Conservation (phyloP, 2,888 invertebrate species). For the Melanophora roralis region DNA sequence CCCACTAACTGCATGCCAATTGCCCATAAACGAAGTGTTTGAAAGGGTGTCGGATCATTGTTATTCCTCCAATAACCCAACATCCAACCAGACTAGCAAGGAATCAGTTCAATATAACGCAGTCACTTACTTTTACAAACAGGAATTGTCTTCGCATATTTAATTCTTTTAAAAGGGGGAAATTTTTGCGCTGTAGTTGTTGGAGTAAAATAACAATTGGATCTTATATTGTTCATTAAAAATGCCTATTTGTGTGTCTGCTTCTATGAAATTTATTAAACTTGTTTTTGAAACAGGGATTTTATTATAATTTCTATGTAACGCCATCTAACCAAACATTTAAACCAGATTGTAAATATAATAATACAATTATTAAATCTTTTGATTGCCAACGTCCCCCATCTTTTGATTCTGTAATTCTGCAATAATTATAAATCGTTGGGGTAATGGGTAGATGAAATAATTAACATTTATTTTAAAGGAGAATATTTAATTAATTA, state of each 20-base stretch:
- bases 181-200: neutral
- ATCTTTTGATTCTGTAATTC: neutral
- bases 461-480: constrained; percentile 39
- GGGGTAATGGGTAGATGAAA: constrained; percentile 3
- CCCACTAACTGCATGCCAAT: constrained; percentile 60
- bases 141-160: constrained; percentile 47
- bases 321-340: neutral
- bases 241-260: constrained; percentile 38
- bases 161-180: constrained; percentile 54
- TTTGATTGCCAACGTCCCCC: neutral
- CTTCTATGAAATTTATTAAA: constrained; percentile 49
- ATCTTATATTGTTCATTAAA: constrained; percentile 49
- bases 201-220: constrained; percentile 25
- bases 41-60: constrained; percentile 61
- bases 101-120: neutral
- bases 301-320: constrained; percentile 10
- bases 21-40: constrained; percentile 62
- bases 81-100: neutral
- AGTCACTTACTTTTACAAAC: neutral
- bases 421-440: constrained; percentile 35
- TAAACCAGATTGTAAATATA: constrained; percentile 45
- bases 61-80: constrained; percentile 29
- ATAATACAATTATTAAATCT: constrained; percentile 55
- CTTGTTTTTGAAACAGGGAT: constrained; percentile 39
- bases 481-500: constrained; percentile 45